phyloP scores from a whole-genome alignment of 1,140 invertebrate species.

The Platorchestia sp. region DNA sequence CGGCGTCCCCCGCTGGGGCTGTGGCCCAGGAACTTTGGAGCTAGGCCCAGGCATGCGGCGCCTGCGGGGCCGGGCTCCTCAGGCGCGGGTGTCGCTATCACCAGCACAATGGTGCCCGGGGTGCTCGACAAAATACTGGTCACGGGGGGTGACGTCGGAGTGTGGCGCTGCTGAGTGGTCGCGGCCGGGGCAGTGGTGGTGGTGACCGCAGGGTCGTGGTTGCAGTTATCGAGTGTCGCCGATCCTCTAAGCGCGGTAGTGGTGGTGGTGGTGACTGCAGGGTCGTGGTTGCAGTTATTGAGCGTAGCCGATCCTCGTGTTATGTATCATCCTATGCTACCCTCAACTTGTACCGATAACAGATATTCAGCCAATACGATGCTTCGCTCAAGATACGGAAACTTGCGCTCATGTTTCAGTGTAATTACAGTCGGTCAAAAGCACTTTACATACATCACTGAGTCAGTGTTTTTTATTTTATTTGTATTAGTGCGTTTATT shows the following conservation, averaged over 20 bases:
- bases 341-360: no score
- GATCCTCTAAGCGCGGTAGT: no score
- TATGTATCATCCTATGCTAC: no score
- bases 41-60: background rate
- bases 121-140: slow-evolving; percentile 5
- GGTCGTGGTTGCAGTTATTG: background rate
- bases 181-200: background rate
- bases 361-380: no score
- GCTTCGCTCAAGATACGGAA: no score
- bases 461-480: no score
- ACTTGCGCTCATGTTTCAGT: no score
- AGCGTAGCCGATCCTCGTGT: no score
- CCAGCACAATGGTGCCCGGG: background rate
- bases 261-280: background rate
- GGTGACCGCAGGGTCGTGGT: background rate
- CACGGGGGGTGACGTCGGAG: background rate
- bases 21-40: slow-evolving; percentile 20
- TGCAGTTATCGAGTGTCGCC: background rate
- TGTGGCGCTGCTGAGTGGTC: background rate
- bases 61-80: slow-evolving; percentile 9
- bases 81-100: background rate
- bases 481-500: no score
- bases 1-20: background rate
- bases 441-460: no score
- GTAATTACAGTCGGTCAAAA: no score